phyloP scores from a whole-genome alignment of 2,797 vertebrate genomes.

The Loriculus beryllinus region DNA sequence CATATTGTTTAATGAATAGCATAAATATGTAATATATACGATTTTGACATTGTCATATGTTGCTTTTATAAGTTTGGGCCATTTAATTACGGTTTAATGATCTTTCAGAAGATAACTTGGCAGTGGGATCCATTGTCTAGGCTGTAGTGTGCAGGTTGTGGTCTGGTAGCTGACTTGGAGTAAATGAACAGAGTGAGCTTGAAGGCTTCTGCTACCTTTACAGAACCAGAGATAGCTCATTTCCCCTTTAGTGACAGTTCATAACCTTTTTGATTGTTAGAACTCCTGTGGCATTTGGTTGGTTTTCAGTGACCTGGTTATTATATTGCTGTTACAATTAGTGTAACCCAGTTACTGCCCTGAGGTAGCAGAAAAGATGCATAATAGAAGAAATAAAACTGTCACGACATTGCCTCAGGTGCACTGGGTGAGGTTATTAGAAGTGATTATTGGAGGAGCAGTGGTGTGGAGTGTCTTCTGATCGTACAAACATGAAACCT shows the following conservation, averaged over 20 bases:
- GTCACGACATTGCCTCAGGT: neutral
- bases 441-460: neutral
- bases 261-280: neutral
- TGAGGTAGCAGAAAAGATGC: neutral
- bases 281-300: neutral
- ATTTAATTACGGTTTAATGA: neutral
- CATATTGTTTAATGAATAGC: neutral
- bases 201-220: neutral
- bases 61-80: neutral
- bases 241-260: fast-evolving
- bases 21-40: neutral
- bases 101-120: neutral
- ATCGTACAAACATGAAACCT: neutral
- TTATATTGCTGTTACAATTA: neutral
- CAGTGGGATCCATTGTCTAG: neutral
- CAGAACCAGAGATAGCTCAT: neutral
- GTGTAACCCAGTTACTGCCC: neutral
- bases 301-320: neutral
- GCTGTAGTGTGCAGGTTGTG: neutral
- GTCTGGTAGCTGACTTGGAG: neutral
- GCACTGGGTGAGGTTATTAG: neutral
- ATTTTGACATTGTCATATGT: neutral
- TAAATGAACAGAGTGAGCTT: neutral
- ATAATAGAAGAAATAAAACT: neutral
- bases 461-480: neutral